Conservation (phyloP, 2,113 vertebrate genomes). For the Aramus guarauna region DNA sequence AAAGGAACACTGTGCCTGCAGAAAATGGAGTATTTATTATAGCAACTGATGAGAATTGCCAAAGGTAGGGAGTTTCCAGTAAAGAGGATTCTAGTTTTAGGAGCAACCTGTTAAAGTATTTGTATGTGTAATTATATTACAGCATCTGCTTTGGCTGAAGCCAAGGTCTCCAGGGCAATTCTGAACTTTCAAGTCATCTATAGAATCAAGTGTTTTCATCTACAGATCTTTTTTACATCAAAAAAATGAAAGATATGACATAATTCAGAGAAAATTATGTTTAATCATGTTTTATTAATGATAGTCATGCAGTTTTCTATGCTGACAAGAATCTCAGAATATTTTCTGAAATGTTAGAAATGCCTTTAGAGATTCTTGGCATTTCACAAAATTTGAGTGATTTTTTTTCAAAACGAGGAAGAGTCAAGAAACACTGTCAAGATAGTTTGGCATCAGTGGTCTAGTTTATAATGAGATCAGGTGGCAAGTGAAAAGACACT, state of each 20-base stretch:
- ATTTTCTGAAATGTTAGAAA: constrained; percentile 23
- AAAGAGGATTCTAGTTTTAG: background rate
- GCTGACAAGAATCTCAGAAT: background rate
- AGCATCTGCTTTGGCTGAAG: constrained; percentile 44
- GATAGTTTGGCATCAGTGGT: background rate
- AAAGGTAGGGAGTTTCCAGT: constrained; percentile 49
- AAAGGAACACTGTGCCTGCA: background rate
- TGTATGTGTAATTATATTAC: background rate
- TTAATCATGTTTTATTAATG: background rate
- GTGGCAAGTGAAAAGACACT: background rate
- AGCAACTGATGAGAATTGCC: background rate
- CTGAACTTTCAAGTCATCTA: constrained; percentile 29
- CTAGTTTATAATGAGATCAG: background rate
- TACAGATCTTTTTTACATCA: background rate
- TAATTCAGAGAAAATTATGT: background rate
- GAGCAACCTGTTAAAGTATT: constrained; percentile 21
- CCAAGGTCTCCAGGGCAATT: constrained; percentile 47
- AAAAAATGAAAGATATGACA: background rate
- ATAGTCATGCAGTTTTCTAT: background rate
- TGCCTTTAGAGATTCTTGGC: constrained; percentile 11
- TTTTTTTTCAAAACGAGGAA: background rate
- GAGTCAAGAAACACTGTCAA: background rate
- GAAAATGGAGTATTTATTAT: background rate
- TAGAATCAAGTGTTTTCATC: background rate
- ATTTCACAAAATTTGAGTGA: background rate